A percentile compares a stretch with the other conserved stretches of the same genome.
Evolutionary conservation across 2,113 vertebrate genomes (phyloP).

Genomic region (Phylloscopus whistleri): DNA sequence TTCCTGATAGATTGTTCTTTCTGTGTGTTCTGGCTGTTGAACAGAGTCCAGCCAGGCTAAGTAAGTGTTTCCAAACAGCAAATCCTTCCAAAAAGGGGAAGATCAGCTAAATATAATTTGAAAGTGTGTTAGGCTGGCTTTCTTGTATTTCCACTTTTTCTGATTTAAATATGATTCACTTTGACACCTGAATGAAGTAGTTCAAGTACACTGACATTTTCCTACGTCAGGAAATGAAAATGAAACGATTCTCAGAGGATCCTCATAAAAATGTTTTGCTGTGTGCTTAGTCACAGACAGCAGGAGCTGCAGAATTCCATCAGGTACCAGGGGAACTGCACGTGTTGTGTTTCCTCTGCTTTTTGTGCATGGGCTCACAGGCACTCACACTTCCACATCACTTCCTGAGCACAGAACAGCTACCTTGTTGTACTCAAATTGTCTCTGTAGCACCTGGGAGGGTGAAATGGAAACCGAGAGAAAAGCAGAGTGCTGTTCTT

Average conservation of each 20-base stretch:
- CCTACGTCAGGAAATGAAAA: slow-evolving; percentile 22
- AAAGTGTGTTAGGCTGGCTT: background rate
- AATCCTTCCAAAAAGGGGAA: slow-evolving; percentile 41
- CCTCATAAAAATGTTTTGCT: background rate
- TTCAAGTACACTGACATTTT: background rate
- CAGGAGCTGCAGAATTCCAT: slow-evolving; percentile 35
- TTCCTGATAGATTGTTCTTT: background rate
- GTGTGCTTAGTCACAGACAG: background rate
- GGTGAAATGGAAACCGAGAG: background rate
- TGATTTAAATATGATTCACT: background rate
- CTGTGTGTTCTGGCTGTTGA: background rate
- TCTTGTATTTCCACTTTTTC: background rate
- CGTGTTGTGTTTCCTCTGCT: background rate
- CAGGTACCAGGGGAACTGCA: background rate
- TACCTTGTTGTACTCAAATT: background rate
- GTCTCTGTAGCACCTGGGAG: background rate
- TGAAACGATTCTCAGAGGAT: background rate
- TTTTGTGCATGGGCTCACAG: background rate
- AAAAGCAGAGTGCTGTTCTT: background rate
- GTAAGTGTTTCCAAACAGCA: slow-evolving; percentile 12
- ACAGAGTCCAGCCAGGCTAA: background rate
- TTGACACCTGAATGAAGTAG: background rate
- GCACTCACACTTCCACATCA: background rate
- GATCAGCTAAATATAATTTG: slow-evolving; percentile 6
- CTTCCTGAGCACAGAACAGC: background rate